Evolutionary conservation across 2,888 invertebrate species (phyloP).

Genomic region (Papilio elwesi): DNA sequence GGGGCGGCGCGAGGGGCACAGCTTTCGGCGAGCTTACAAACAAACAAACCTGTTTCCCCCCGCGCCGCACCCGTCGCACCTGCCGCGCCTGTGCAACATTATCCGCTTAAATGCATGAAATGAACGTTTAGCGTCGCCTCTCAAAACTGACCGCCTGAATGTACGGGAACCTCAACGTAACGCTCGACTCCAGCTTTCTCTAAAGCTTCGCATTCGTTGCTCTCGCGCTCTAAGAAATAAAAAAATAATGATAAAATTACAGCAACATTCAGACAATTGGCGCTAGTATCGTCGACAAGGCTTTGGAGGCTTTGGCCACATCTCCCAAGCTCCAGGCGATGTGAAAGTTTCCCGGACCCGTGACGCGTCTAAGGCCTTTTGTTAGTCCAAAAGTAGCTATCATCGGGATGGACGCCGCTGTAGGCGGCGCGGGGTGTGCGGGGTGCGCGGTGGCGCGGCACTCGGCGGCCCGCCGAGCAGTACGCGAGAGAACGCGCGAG

Average conservation of each 20-base stretch:
- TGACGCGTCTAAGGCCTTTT: constrained; percentile 44
- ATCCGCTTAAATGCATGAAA: constrained; percentile 59
- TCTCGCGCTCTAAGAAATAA: background rate
- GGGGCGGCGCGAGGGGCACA: constrained; percentile 46
- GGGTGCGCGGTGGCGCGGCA: constrained; percentile 38
- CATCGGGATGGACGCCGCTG: constrained; percentile 43
- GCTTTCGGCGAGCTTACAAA: constrained; percentile 70
- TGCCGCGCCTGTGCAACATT: constrained; percentile 49
- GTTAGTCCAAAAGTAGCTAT: constrained; percentile 53
- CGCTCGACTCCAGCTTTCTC: constrained; percentile 4
- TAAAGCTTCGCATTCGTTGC: background rate
- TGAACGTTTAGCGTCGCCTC: constrained; percentile 54
- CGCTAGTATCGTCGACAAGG: background rate
- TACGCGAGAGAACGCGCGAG: constrained; percentile 57
- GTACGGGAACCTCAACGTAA: constrained; percentile 14
- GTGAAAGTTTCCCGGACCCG: background rate
- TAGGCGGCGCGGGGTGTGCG: constrained; percentile 42
- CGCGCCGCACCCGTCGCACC: constrained; percentile 45
- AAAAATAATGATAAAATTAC: background rate
- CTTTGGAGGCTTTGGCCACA: background rate
- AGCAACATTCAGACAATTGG: background rate
- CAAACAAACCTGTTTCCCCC: constrained; percentile 72
- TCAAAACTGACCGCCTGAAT: constrained; percentile 32
- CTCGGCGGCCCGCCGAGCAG: constrained; percentile 43
- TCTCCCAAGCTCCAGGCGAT: constrained; percentile 1